Base-by-base conservation (phyloP, 2,888 invertebrate species). In the Heliconius erato region DNA sequence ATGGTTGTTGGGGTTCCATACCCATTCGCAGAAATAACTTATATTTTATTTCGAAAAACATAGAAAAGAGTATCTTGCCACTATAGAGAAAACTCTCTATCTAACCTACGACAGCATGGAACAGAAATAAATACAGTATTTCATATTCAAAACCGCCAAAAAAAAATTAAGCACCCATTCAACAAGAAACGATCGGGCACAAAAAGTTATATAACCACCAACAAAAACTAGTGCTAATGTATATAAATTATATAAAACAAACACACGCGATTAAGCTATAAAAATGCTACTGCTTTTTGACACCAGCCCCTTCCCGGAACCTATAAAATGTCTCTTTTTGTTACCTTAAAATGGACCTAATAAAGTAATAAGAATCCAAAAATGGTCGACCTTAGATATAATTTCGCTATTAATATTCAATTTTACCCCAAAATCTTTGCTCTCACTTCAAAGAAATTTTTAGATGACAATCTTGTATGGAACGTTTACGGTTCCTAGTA, bases 321-420 rank as follows among this genome's bases (percentile, higher is more conserved):
- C 89, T 90, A 94, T 94, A 93, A 94, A 92, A 88, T 88, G 87
- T 35, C 94, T 95, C 94, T 95, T 95, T 95, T 94, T 93, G 92
- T 88, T 91, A 88, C 91, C 94, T 94, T 95, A 95, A 94, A 93
- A 89, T 92, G 89, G 89, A 88, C 86, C 92, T 94, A 95, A 95
- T 95, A 95, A 94, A 95, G 95, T 91, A 93, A 96, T 96, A 95
- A 95, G 95, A 94, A 92, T 90, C 90, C 88, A 83, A 90, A 91
- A 90, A 91, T 89, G 89, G 91, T 90, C 91, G 89, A 84, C 87
- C 87, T 85, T 89, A 90, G 90, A 91, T 92, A 94, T 95, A 95
- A 95, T 95, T 93, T 95, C 89, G 93, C 95, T 95, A 96, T 96
- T 96, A 95, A 96, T 95, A 96, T 96, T 96, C 95, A 95, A 95